phyloP scores from a whole-genome alignment of 2,888 invertebrate genomes.

The Drosophila picticornis region DNA sequence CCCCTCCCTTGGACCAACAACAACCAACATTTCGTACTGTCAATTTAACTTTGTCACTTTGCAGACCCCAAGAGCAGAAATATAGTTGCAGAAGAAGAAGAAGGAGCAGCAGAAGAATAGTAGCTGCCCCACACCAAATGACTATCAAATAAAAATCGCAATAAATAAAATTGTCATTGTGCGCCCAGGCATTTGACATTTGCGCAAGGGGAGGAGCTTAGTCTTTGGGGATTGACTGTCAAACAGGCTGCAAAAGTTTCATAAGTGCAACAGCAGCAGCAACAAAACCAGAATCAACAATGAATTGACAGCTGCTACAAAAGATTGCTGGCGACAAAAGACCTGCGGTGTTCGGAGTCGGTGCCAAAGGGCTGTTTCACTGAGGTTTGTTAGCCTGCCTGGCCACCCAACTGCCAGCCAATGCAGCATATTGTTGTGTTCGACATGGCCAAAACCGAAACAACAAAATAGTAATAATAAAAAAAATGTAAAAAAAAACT shows the following conservation, averaged over 20 bases:
- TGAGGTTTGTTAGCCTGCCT: constrained; percentile 44
- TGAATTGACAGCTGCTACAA: constrained; percentile 53
- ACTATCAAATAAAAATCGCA: constrained; percentile 58
- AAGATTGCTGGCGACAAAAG: constrained; percentile 58
- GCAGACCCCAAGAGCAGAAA: constrained; percentile 11
- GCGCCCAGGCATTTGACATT: constrained; percentile 53
- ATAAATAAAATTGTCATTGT: constrained; percentile 52
- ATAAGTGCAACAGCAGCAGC: constrained; percentile 47
- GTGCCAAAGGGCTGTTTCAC: constrained; percentile 3
- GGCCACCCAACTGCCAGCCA: constrained; percentile 9
- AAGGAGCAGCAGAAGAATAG: not conserved
- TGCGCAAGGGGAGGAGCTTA: constrained; percentile 1
- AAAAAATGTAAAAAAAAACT: constrained; percentile 19
- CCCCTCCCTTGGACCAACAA: not conserved
- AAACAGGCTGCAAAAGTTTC: constrained; percentile 54
- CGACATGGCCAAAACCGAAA: constrained; percentile 57
- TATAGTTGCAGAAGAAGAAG: not conserved
- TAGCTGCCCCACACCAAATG: constrained; percentile 34
- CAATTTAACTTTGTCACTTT: constrained; percentile 59
- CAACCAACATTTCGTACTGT: constrained; percentile 26
- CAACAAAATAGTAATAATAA: constrained; percentile 7
- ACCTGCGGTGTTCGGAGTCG: constrained; percentile 28
- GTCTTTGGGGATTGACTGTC: constrained; percentile 24
- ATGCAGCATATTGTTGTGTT: constrained; percentile 65
- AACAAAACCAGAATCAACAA: constrained; percentile 25